phyloP scores from a whole-genome alignment of 2,888 invertebrate genomes.

The Erebia aethiops region DNA sequence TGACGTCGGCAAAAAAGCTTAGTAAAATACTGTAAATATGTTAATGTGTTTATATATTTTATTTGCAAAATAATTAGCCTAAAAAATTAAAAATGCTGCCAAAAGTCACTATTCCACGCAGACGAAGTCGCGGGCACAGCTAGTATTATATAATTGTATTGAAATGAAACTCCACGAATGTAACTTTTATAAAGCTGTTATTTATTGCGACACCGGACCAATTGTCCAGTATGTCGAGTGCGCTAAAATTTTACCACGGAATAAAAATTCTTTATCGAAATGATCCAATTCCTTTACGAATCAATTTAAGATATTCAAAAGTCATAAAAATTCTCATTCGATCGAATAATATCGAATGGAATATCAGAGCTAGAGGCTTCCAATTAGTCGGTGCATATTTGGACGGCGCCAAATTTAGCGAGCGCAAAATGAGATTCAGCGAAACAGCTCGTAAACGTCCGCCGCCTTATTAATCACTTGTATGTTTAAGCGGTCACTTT shows the following conservation, averaged over 20 bases:
- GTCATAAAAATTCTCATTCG: slow-evolving; percentile 44
- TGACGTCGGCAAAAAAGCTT: too few relatives aligned
- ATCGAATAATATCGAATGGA: slow-evolving; percentile 36
- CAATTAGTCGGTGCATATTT: slow-evolving; percentile 44
- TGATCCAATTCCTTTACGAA: slow-evolving; percentile 41
- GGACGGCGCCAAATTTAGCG: slow-evolving; percentile 38
- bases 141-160: slow-evolving; percentile 1
- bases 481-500: slow-evolving; percentile 67
- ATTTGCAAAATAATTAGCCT: too few relatives aligned
- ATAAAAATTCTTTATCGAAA: slow-evolving; percentile 23
- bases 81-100: too few relatives aligned
- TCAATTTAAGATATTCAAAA: slow-evolving; percentile 43
- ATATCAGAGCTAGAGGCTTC: slow-evolving; percentile 34
- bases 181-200: slow-evolving; percentile 4
- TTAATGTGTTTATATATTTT: too few relatives aligned
- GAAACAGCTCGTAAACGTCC: slow-evolving; percentile 66
- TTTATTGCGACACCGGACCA: slow-evolving; percentile 7
- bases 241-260: slow-evolving; percentile 24
- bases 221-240: slow-evolving; percentile 9
- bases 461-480: slow-evolving; percentile 63
- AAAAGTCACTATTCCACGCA: too few relatives aligned
- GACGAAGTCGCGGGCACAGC: too few relatives aligned
- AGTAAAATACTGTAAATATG: too few relatives aligned
- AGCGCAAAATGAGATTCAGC: slow-evolving; percentile 46
- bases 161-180: neutral